Evolutionary conservation across 1,140 invertebrate species (phyloP), one percentile per base, ranked within the genome.

Genomic region (Aporrectodea caliginosa): DNA sequence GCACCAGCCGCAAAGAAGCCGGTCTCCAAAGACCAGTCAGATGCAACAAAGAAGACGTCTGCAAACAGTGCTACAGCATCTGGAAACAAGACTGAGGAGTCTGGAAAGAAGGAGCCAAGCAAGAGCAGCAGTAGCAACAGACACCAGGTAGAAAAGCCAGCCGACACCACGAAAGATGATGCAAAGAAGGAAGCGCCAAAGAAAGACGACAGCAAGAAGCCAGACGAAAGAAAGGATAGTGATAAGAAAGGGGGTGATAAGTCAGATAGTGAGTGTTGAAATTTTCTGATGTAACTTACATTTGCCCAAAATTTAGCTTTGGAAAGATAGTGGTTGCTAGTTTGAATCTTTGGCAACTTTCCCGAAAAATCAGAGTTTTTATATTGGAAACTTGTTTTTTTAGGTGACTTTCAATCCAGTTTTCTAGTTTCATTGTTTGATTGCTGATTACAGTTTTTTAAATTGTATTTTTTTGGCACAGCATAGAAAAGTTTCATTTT

Each of bases 121-220:
- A 83, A 85, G 77, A n/a, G 77, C 78, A n/a, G 77, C 80, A 58
- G 81, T 73, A 34, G 69, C 73, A 80, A 31, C 79, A 22, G 75
- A 82, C 31, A 76, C n/a, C n/a, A n/a, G n/a, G n/a, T 75, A 16
- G 75, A 78, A 75, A 71, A 79, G 73, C 35, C 16, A 27, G 69
- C 14, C n/a, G 43, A 75, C 0, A 77, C n/a, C n/a, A n/a, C 71
- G 72, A 82, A 82, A 43, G 75, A 81, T 76, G 75, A 78, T 43
- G 31, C 30, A 69, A 78, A 78, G 35, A 76, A 82, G 31, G 77
- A 77, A 69, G 79, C 35, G 14, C 77, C 75, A 12, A 81, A 80
- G 43, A 79, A 82, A 73, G 84, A 83, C 43, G 76, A 27, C 87
- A 90, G 22, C 89, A 88, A 84, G 88, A 89, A 32, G 88, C 86